Evolutionary conservation across 2,888 invertebrate species (phyloP), one percentile per base, ranked within the genome.

Genomic region (Eilema sororculum): DNA sequence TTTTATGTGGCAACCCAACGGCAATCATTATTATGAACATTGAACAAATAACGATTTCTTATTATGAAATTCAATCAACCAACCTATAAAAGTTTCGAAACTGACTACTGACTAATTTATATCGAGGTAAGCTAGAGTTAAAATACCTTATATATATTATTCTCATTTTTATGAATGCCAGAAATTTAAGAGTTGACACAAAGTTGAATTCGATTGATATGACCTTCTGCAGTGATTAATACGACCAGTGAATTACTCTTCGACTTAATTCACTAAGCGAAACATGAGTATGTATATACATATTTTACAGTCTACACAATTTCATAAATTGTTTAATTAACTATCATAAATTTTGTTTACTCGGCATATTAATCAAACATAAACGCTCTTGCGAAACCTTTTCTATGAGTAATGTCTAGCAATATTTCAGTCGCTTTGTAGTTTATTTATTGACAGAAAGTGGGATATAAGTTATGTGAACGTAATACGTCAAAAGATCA

Each of bases 261-360:
- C 57, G 22, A 33, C 56, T 56, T 52, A 57, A 65, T 58, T 61
- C 33, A 25, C 52, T 22, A 65, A 61, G 68, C 56, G 63, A 69
- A 69, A 72, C 59, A 72, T 37, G 66, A 72, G 58, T 58, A 59
- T 20, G 20, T n/a, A 10, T 30, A 56, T 16, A 41, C 16, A 16
- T 41, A n/a, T n/a, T n/a, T n/a, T n/a, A n/a, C n/a, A n/a, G n/a
- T 41, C 66, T 63, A 72, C 52, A 62, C 58, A 66, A 46, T 72
- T 72, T 69, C 66, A 66, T 68, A 68, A 68, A 62, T 46, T 56
- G 60, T 62, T 72, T 68, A 69, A 72, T 72, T 65, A 65, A 63
- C 56, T 62, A 68, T 67, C 41, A 75, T 77, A 63, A 65, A 76
- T 71, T 71, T 72, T 69, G 64, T 75, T 78, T 46, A 63, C 68